phyloP scores from a whole-genome alignment of 2,797 vertebrate species.

The Sebastes hopkinsi region DNA sequence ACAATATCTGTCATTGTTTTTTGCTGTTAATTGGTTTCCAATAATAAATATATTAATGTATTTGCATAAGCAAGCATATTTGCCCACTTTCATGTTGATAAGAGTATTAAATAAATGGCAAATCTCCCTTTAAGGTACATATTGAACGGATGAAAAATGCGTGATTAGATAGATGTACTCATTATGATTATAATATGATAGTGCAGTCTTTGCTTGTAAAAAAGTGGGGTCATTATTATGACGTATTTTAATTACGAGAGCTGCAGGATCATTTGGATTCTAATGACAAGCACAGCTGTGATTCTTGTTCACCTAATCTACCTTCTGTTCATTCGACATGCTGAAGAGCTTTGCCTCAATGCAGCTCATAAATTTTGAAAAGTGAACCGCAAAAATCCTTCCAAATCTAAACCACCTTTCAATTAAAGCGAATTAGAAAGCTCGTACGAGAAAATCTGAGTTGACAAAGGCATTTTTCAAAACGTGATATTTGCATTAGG shows the following conservation, averaged over 20 bases:
- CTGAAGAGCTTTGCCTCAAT: slow-evolving; percentile 14
- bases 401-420: neutral
- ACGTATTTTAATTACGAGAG: neutral
- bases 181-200: neutral
- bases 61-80: no score
- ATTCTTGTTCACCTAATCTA: slow-evolving; percentile 13
- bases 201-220: neutral
- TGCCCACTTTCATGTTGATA: no score
- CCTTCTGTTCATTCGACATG: slow-evolving; percentile 5
- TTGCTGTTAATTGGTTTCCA: no score
- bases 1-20: no score
- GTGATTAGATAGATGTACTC: no score
- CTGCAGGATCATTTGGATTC: neutral
- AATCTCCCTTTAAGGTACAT: no score
- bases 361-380: slow-evolving; percentile 5
- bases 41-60: no score
- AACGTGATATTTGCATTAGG: slow-evolving; percentile 18
- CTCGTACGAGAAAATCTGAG: neutral
- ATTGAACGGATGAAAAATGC: no score
- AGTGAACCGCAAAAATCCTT: neutral
- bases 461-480: neutral
- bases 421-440: neutral
- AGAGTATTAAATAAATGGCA: no score
- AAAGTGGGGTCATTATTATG: neutral
- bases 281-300: neutral